A percentile compares a stretch with the other conserved stretches of the same genome.
phyloP scores from a whole-genome alignment of 2,888 invertebrate genomes.

The Aradus depressus region DNA sequence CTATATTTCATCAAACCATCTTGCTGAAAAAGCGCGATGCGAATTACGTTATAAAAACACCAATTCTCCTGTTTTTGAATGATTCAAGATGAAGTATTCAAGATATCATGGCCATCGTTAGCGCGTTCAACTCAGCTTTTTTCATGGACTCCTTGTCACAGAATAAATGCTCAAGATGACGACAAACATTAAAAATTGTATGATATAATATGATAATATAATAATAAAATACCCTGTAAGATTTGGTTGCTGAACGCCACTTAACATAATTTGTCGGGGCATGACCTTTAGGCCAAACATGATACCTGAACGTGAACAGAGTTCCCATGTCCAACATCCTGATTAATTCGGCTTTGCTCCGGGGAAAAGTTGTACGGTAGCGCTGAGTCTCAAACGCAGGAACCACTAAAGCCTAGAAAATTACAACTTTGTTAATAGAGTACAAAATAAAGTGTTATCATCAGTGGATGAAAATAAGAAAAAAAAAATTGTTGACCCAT shows the following conservation, averaged over 20 bases:
- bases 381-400: constrained; percentile 85
- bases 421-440: background rate
- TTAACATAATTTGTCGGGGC: constrained; percentile 71
- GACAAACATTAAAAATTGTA: too few relatives aligned
- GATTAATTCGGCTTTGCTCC: constrained; percentile 62
- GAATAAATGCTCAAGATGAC: too few relatives aligned
- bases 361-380: constrained; percentile 66
- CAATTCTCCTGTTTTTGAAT: too few relatives aligned
- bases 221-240: constrained; percentile 50
- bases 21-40: too few relatives aligned
- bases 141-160: too few relatives aligned
- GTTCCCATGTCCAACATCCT: constrained; percentile 59
- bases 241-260: constrained; percentile 65
- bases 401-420: constrained; percentile 56
- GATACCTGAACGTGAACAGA: constrained; percentile 72
- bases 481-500: too few relatives aligned
- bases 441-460: background rate
- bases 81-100: too few relatives aligned
- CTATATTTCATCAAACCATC: too few relatives aligned
- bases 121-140: too few relatives aligned
- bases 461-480: background rate
- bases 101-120: too few relatives aligned
- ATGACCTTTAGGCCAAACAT: constrained; percentile 80
- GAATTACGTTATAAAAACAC: too few relatives aligned
- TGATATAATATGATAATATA: background rate